Evolutionary conservation across 2,113 vertebrate genomes (phyloP), one percentile per base, ranked within the genome.

Genomic region (Gadus macrocephalus): DNA sequence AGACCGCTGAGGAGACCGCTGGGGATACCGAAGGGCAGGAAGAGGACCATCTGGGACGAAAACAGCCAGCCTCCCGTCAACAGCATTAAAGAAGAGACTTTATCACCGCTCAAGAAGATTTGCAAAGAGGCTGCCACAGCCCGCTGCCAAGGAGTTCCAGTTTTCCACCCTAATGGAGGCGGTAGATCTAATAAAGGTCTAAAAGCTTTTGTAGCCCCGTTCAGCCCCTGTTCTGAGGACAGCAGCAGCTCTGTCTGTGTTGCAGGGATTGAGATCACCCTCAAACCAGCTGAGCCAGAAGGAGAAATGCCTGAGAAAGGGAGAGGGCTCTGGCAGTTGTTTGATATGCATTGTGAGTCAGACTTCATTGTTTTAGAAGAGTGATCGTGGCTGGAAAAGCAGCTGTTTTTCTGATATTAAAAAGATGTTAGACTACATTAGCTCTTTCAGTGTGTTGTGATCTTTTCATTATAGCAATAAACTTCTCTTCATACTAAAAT

Each of bases 271-370:
- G 59, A 83, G 11, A 53, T 77, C 64, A 68, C 74, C 71, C 20
- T 80, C 56, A 77, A 83, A 16, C 74, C 72, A 16, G 19, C 64
- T 35, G 64, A 81, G 58, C 68, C 78, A 56, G 72, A 60, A 3
- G 7, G 31, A 6, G 68, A n/a, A 56, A 55, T 73, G 17, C 60
- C 68, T 59, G 31, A 62, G 49, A 69, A 70, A 67, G 70, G 59
- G 9, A 77, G 64, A 69, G 71, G 77, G 67, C 28, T 87, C 15
- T 92, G 89, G 91, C 85, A 91, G 53, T 69, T 92, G 69, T 92
- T 93, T 85, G 84, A 86, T 53, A 49, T 49, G 11, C 8, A 67
- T 28, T 77, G 62, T 58, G 81, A 87, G 62, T 85, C 83, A 66
- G 83, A 85, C 31, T 86, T 64, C 77, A 27, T 25, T 62, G 15